Conservation (phyloP, 2,113 vertebrate genomes). For the Dasyurus viverrinus region DNA sequence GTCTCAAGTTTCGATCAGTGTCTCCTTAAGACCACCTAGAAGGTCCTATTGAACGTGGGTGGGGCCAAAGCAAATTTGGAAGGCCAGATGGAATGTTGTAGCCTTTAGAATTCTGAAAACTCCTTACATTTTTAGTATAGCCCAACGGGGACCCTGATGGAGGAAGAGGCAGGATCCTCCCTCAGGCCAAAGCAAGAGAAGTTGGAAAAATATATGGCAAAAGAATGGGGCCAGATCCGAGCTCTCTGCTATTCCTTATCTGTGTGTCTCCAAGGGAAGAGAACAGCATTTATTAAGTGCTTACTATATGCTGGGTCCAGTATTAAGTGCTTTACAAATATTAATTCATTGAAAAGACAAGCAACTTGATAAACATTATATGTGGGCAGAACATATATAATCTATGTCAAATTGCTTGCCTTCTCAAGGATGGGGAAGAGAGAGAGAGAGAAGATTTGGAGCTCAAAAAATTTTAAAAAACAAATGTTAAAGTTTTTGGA, state of each 20-base stretch:
- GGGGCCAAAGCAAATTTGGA: background rate
- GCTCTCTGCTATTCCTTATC: background rate
- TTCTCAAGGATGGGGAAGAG: background rate
- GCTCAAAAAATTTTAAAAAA: background rate
- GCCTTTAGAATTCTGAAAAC: background rate
- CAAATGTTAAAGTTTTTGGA: background rate
- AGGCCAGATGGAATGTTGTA: background rate
- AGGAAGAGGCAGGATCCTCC: background rate
- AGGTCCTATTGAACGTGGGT: background rate
- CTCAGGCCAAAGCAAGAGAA: background rate
- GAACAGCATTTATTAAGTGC: background rate
- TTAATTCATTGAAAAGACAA: background rate
- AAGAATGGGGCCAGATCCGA: background rate
- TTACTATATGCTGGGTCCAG: background rate
- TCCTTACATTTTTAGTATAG: background rate
- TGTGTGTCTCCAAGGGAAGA: background rate
- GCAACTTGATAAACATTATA: background rate
- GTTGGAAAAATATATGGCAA: background rate
- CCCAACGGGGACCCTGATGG: background rate
- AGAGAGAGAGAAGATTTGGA: background rate
- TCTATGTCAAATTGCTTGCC: background rate
- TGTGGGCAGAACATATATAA: background rate
- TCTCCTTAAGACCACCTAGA: background rate
- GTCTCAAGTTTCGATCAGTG: background rate
- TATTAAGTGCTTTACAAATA: background rate